Evolutionary conservation across 2,888 invertebrate genomes (phyloP).

Genomic region (Aporophyla lueneburgensis): DNA sequence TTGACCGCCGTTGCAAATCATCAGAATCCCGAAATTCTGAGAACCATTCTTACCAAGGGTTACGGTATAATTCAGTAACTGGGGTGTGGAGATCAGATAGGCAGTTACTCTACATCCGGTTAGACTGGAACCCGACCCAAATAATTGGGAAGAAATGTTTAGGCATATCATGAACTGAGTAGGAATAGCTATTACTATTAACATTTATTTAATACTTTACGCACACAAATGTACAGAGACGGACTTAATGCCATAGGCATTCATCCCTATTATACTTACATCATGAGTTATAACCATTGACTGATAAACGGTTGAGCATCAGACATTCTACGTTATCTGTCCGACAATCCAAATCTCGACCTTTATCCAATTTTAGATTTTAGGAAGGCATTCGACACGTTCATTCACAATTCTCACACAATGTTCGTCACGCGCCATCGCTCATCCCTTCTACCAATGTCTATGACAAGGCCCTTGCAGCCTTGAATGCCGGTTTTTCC

Average conservation of each 20-base stretch:
- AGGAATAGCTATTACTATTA: conserved; percentile 17
- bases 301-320: neutral
- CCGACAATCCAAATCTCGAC: conserved; percentile 5
- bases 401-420: conserved; percentile 54
- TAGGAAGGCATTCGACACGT: conserved; percentile 32
- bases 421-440: conserved; percentile 50
- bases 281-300: neutral
- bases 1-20: too few relatives aligned
- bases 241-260: too few relatives aligned
- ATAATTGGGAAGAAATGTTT: too few relatives aligned
- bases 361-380: conserved; percentile 33
- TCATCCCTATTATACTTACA: conserved; percentile 11
- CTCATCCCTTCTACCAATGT: conserved; percentile 60
- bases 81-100: too few relatives aligned
- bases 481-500: conserved; percentile 60
- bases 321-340: neutral
- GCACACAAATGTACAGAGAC: too few relatives aligned
- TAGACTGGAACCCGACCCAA: too few relatives aligned
- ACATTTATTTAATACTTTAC: too few relatives aligned
- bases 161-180: neutral
- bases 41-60: too few relatives aligned
- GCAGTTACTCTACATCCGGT: too few relatives aligned
- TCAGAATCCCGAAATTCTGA: too few relatives aligned
- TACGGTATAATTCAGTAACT: too few relatives aligned
- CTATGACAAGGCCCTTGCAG: conserved; percentile 56